phyloP scores from a whole-genome alignment of 2,113 vertebrate species.

The Artemisiospiza belli region DNA sequence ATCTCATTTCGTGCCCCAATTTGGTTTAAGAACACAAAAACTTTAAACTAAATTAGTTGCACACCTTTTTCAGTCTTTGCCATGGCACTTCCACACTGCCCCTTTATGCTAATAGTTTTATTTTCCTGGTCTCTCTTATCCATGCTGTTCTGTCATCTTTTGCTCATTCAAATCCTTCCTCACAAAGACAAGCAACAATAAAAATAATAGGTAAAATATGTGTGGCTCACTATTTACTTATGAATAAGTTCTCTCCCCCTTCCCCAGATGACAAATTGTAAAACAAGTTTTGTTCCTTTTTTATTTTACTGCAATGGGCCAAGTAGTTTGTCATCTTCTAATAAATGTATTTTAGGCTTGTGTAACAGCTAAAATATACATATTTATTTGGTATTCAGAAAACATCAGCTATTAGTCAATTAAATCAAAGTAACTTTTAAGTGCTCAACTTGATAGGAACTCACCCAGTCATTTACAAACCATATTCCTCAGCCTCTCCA shows the following conservation, averaged over 20 bases:
- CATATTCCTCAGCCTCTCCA: not conserved
- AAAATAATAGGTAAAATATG: not conserved
- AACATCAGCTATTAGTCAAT: not conserved
- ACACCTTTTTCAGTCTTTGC: not conserved
- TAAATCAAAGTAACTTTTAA: not conserved
- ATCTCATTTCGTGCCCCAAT: not conserved
- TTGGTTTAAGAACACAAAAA: not conserved
- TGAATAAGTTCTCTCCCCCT: not conserved
- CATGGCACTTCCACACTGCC: not conserved
- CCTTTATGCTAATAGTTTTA: not conserved
- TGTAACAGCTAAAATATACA: not conserved
- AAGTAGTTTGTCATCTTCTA: not conserved
- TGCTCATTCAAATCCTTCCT: not conserved
- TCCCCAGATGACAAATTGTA: not conserved
- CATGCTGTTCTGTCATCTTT: not conserved
- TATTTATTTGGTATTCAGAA: not conserved
- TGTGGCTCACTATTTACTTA: not conserved
- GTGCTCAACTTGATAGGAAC: not conserved
- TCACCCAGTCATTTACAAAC: not conserved
- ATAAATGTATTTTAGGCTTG: not conserved
- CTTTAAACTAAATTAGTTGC: not conserved
- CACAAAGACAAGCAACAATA: not conserved
- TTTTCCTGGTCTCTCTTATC: not conserved
- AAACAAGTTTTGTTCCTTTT: not conserved
- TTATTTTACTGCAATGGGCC: not conserved